A percentile compares a stretch with the other conserved stretches of the same genome.
Conservation (phyloP, 2,113 vertebrate genomes). For the Alces alces region DNA sequence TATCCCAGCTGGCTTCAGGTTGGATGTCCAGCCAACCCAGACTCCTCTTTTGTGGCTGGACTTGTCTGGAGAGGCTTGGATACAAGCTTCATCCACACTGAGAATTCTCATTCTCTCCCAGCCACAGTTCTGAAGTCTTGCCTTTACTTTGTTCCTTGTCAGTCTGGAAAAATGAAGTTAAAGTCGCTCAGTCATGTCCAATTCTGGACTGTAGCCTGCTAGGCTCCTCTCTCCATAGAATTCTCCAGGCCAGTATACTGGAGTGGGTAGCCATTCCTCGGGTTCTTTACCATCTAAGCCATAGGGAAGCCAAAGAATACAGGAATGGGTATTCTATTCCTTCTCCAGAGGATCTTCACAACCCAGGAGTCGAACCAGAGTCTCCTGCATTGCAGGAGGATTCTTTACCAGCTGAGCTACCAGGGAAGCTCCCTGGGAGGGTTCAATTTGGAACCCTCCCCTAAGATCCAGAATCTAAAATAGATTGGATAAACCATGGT, state of each 20-base stretch:
- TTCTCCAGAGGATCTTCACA: not conserved
- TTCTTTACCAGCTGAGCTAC: not conserved
- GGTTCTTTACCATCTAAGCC: not conserved
- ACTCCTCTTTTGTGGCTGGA: not conserved
- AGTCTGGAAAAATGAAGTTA: not conserved
- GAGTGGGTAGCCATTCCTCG: not conserved
- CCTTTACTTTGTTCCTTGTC: not conserved
- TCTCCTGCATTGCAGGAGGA: not conserved
- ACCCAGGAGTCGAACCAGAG: rapidly evolving
- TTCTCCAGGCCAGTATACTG: not conserved
- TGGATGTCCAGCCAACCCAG: not conserved
- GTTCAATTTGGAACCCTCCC: not conserved
- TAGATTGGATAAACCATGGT: not conserved
- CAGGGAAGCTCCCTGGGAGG: not conserved
- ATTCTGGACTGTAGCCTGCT: not conserved
- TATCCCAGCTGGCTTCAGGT: not conserved
- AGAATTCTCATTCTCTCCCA: not conserved
- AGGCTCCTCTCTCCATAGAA: not conserved
- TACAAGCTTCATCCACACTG: rapidly evolving
- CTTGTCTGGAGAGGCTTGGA: not conserved
- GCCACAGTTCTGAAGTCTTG: not conserved
- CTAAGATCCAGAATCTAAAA: not conserved
- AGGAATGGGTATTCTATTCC: not conserved
- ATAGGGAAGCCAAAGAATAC: not conserved
- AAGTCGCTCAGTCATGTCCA: not conserved